A percentile compares a stretch with the other conserved stretches of the same genome.
Evolutionary conservation across 2,888 invertebrate species (phyloP).

Genomic region (Plagiodera versicolora): DNA sequence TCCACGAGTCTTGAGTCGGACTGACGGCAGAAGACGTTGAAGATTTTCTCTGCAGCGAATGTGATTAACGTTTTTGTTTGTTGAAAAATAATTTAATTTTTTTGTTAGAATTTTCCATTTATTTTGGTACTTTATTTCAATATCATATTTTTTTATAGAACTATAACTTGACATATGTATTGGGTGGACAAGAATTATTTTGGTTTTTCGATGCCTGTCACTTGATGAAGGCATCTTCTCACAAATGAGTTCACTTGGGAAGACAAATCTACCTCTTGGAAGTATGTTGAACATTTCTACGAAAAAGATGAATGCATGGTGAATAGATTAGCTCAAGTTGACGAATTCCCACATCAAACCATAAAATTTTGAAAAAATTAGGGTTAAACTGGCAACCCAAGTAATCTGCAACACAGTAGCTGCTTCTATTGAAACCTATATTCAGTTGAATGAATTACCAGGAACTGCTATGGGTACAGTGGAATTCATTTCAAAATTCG

Average conservation of each 20-base stretch:
- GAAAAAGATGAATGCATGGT: conserved; percentile 19
- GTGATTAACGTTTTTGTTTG: no score
- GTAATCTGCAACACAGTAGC: conserved; percentile 31
- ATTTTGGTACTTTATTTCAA: no score
- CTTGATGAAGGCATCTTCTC: conserved; percentile 24
- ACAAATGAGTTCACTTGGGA: conserved; percentile 20
- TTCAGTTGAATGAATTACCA: conserved; percentile 19
- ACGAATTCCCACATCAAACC: conserved; percentile 18
- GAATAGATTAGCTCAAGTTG: conserved; percentile 23
- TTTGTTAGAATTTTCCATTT: no score
- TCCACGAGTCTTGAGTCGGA: no score
- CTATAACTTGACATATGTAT: no score
- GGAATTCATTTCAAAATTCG: conserved; percentile 18
- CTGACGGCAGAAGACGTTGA: no score
- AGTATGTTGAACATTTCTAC: conserved; percentile 27
- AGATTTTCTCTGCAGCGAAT: no score
- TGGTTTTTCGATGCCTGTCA: background rate
- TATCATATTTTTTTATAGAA: no score
- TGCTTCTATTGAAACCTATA: conserved; percentile 21
- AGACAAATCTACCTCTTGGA: conserved; percentile 18
- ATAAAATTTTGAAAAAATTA: background rate
- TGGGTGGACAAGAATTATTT: no score
- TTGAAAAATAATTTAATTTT: no score
- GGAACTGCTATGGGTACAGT: conserved; percentile 17
- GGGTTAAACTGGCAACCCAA: conserved; percentile 26